Percentiles rank a stretch among this genome's conserved stretches.
These are phyloP conservation scores for Spondyliosoma cantharus DNA, from an alignment of 2,797 vertebrate genomes.

Conservation along the genomic window DNA sequence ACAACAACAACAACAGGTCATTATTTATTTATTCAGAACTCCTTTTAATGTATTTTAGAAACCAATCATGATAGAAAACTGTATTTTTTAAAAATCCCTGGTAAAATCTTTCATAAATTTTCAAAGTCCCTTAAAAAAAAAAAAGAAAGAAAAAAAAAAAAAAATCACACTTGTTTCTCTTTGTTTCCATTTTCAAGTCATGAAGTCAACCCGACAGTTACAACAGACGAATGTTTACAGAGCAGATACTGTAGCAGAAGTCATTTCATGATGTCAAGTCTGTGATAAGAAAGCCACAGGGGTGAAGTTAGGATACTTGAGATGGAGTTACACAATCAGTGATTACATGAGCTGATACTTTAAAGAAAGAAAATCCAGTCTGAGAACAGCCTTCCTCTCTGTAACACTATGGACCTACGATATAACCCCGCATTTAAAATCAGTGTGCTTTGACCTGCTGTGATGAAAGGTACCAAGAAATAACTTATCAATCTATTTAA, in stretches of 20 bases:
- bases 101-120: conserved; percentile 51
- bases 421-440: background rate
- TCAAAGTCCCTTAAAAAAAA: conserved; percentile 50
- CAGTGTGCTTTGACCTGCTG: conserved; percentile 5
- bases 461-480: conserved; percentile 12
- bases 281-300: background rate
- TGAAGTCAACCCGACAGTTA: background rate
- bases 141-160: background rate
- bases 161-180: background rate
- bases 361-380: background rate
- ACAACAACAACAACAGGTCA: background rate
- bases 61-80: conserved; percentile 32
- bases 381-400: background rate
- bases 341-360: background rate
- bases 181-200: background rate
- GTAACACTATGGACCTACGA: background rate
- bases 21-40: conserved; percentile 58
- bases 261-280: background rate
- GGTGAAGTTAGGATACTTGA: background rate
- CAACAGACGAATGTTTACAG: background rate
- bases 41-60: conserved; percentile 48
- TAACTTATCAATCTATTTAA: conserved; percentile 28
- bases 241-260: background rate
- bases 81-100: conserved; percentile 3
- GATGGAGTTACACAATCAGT: background rate